phyloP scores from a whole-genome alignment of 92 coral and sea anemone species.

The Umimayanthus kanabou region DNA sequence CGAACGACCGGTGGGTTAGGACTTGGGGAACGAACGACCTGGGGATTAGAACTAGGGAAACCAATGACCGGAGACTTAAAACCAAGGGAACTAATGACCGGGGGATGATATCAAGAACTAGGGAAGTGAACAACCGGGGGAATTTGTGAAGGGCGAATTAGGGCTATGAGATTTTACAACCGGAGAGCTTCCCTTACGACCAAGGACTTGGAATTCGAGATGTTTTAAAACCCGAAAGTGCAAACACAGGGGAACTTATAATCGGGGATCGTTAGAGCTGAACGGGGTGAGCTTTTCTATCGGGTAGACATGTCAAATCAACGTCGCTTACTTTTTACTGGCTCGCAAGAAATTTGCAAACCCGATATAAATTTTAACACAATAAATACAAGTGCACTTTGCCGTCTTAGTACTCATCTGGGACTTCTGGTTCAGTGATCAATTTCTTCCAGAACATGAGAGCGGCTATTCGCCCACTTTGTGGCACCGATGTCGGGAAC shows the following conservation, averaged over 20 bases:
- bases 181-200: background rate
- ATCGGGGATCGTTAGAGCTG: background rate
- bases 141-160: too few species aligned
- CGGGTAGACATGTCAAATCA: background rate
- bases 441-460: constrained; percentile 90
- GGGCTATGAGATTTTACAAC: too few species aligned
- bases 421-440: constrained; percentile 77
- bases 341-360: too few species aligned
- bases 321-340: background rate
- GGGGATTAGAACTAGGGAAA: too few species aligned
- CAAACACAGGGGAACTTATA: background rate
- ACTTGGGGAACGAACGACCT: too few species aligned
- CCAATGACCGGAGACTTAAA: too few species aligned
- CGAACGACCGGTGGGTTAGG: too few species aligned
- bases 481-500: constrained; percentile 87
- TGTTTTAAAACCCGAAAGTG: background rate
- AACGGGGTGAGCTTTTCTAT: too few species aligned
- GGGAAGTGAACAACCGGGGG: too few species aligned
- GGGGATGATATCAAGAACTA: too few species aligned
- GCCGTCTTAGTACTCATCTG: constrained; percentile 64
- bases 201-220: background rate
- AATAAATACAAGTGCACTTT: background rate
- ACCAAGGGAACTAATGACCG: too few species aligned
- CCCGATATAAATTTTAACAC: background rate
- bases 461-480: constrained; percentile 86